Evolutionary conservation across 2,888 invertebrate species (phyloP).

Genomic region (Troilus luridus): DNA sequence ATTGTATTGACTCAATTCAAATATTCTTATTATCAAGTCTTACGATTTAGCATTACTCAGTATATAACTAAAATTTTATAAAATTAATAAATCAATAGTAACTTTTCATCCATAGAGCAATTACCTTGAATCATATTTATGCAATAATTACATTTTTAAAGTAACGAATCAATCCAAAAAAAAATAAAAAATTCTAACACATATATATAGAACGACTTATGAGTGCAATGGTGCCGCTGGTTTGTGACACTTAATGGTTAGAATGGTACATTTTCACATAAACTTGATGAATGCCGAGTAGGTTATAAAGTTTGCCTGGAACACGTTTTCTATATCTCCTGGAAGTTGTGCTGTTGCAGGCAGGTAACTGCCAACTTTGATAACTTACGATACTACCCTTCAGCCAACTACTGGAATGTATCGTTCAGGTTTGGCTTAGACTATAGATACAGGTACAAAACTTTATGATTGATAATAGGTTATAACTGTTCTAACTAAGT

Average conservation of each 20-base stretch:
- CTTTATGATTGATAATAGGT: neutral
- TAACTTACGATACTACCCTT: neutral
- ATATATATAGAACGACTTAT: neutral
- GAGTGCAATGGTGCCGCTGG: neutral
- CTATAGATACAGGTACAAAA: neutral
- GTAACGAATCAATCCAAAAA: neutral
- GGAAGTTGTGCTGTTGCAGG: neutral
- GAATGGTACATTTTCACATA: neutral
- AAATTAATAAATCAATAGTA: too few species aligned
- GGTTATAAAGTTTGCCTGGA: neutral
- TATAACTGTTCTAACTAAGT: neutral
- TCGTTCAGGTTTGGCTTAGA: neutral
- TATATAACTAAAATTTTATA: too few species aligned
- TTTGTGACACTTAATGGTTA: neutral
- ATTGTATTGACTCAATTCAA: too few species aligned
- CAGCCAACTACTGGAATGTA: neutral
- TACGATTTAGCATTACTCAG: too few species aligned
- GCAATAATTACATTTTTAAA: too few species aligned
- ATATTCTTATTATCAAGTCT: too few species aligned
- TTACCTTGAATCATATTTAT: too few species aligned
- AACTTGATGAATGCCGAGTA: neutral
- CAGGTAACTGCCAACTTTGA: neutral
- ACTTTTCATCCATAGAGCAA: too few species aligned
- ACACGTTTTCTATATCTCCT: neutral
- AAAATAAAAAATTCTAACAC: neutral